phyloP scores from a whole-genome alignment of 64 coral and sea anemone species.

The Catalaphyllia jardinei region DNA sequence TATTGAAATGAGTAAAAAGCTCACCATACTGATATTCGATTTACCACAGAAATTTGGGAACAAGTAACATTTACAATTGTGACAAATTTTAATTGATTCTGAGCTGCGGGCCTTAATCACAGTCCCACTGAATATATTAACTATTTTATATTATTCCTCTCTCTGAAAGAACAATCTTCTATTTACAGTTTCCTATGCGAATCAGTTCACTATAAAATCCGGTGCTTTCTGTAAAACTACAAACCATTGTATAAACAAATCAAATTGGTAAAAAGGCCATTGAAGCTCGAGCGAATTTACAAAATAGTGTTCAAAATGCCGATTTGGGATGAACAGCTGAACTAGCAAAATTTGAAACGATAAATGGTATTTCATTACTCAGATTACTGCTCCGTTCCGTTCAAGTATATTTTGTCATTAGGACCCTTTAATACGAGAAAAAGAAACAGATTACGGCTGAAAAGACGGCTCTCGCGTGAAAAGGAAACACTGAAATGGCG shows the following conservation, averaged over 20 bases:
- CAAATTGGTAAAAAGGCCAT: not conserved
- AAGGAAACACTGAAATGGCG: not conserved
- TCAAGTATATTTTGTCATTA: not conserved
- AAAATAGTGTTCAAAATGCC: not conserved
- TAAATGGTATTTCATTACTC: not conserved
- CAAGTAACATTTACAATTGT: not conserved
- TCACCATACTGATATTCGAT: too few relatives aligned
- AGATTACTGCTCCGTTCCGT: not conserved
- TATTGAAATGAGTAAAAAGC: too few relatives aligned
- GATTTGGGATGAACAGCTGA: constrained; percentile 18
- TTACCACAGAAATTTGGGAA: not conserved
- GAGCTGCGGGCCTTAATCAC: not conserved
- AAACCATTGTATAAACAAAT: not conserved
- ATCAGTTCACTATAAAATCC: not conserved
- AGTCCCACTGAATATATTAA: not conserved
- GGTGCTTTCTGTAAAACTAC: not conserved
- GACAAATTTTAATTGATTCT: not conserved
- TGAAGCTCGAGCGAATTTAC: not conserved
- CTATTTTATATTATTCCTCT: not conserved
- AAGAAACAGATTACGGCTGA: too few relatives aligned
- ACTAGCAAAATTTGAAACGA: not conserved
- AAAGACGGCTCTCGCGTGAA: not conserved
- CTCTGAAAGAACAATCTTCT: not conserved
- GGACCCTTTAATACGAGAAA: not conserved
- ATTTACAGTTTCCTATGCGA: constrained; percentile 15